Evolutionary conservation across 37 sponge, comb jelly and placozoan genomes (phyloP).

Genomic region (Beroe ovata): DNA sequence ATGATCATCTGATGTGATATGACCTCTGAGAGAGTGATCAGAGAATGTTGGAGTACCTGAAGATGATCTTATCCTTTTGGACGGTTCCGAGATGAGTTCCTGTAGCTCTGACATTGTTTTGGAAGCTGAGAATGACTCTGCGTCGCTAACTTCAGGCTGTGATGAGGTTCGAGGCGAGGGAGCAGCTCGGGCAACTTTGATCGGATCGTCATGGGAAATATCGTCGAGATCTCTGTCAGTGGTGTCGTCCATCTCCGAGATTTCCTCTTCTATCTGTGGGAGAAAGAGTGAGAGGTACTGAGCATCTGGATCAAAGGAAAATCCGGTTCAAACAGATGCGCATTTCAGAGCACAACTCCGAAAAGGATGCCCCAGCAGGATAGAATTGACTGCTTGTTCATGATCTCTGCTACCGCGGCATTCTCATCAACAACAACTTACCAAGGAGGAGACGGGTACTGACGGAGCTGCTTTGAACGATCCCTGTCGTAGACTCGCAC

Average conservation of each 20-base stretch:
- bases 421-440: not conserved
- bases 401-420: constrained; percentile 1
- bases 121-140: not conserved
- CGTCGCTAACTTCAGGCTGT: not conserved
- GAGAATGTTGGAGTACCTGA: constrained; percentile 21
- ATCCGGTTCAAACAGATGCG: no score
- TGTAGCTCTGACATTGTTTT: constrained; percentile 48
- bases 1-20: no score
- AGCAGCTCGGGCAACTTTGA: not conserved
- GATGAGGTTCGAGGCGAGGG: not conserved
- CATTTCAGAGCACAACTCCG: not conserved
- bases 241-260: not conserved
- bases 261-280: constrained; percentile 56
- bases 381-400: no score
- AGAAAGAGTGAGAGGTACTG: no score
- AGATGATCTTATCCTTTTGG: not conserved
- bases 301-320: no score
- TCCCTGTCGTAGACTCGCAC: constrained; percentile 14
- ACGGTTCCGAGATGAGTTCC: constrained; percentile 43
- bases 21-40: no score
- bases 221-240: constrained; percentile 40
- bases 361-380: not conserved
- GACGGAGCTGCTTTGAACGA: constrained; percentile 40
- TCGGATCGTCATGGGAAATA: constrained; percentile 11
- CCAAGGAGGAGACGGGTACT: not conserved